phyloP scores from a whole-genome alignment of 2,113 vertebrate genomes.

The Barnardius zonarius region DNA sequence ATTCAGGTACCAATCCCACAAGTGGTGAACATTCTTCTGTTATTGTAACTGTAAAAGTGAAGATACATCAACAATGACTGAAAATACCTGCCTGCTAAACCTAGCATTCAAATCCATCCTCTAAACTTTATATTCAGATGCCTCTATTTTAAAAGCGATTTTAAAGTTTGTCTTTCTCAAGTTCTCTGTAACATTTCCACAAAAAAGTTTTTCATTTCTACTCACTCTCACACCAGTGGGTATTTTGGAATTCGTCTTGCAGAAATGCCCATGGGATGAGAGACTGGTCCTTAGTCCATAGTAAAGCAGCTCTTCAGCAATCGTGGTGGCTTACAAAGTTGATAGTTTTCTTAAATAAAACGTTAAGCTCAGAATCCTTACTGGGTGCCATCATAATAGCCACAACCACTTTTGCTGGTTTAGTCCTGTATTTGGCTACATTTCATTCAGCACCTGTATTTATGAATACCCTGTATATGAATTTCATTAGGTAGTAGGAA shows the following conservation, averaged over 20 bases:
- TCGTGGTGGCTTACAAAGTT: not conserved
- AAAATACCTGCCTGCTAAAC: not conserved
- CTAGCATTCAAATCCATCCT: not conserved
- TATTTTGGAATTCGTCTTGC: not conserved
- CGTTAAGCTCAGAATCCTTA: not conserved
- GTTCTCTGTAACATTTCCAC: not conserved
- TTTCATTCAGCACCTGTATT: not conserved
- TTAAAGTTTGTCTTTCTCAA: not conserved
- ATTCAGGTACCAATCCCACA: not conserved
- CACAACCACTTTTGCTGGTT: not conserved
- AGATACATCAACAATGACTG: not conserved
- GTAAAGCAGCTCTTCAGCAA: not conserved
- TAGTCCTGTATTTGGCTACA: not conserved
- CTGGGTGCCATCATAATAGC: not conserved
- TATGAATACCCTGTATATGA: not conserved
- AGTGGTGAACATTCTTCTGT: not conserved
- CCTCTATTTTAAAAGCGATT: not conserved
- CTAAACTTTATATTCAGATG: not conserved
- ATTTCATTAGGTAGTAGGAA: not conserved
- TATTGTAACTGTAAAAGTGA: not conserved
- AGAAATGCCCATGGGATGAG: not conserved
- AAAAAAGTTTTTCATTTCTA: not conserved
- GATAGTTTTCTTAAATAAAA: not conserved
- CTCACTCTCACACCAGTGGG: not conserved
- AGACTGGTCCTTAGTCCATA: not conserved